Conservation (phyloP, 2,113 vertebrate genomes). For the Loxodonta africana region DNA sequence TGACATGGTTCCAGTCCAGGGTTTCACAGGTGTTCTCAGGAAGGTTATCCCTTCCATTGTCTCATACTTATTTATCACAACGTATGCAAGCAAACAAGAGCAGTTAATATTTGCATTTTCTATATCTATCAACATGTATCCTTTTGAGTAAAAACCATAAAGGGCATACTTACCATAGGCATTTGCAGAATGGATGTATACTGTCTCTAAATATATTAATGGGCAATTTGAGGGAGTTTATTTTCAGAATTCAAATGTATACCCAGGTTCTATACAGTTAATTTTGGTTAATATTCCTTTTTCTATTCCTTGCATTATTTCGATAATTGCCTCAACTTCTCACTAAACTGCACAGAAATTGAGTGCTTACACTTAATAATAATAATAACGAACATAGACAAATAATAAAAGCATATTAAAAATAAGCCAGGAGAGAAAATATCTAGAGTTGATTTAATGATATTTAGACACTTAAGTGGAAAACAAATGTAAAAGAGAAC, state of each 20-base stretch:
- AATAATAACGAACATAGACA: not conserved
- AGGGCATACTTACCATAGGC: not conserved
- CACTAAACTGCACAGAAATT: not conserved
- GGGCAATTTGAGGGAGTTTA: not conserved
- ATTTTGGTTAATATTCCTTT: constrained; percentile 9
- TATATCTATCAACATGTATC: not conserved
- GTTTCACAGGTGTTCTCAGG: not conserved
- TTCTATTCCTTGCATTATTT: not conserved
- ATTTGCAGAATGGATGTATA: not conserved
- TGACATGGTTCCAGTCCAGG: not conserved
- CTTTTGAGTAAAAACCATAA: not conserved
- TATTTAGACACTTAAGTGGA: not conserved
- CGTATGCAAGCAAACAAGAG: not conserved
- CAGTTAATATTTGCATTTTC: not conserved
- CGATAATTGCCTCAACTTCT: constrained; percentile 1
- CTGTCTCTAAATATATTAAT: not conserved
- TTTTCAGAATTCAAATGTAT: not conserved
- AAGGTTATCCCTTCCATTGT: not conserved
- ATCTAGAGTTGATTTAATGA: not conserved
- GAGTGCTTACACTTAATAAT: constrained; percentile 4
- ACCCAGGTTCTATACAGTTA: not conserved
- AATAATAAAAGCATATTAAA: not conserved
- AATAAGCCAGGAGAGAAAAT: constrained; percentile 5
- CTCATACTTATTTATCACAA: not conserved
- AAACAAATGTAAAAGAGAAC: constrained; percentile 4